Conservation (phyloP, 2,888 invertebrate genomes). For the Apocheima hispidaria region DNA sequence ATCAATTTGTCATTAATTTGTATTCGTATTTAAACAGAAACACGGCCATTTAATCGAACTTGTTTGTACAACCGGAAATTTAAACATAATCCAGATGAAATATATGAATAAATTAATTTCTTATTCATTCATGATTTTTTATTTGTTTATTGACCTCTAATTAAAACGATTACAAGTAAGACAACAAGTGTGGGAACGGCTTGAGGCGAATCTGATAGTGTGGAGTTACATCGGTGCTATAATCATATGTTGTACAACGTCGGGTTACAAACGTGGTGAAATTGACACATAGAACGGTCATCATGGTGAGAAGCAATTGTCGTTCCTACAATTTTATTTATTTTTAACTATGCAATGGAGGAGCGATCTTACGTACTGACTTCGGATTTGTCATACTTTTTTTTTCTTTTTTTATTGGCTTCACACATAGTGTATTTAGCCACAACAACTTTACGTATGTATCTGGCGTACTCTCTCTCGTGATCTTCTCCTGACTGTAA, state of each 20-base stretch:
- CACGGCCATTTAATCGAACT: background rate
- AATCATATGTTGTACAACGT: background rate
- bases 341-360: too few species aligned
- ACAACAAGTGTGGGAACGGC: slow-evolving; percentile 20
- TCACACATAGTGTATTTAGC: too few species aligned
- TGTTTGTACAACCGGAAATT: slow-evolving; percentile 4
- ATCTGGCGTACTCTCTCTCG: too few species aligned
- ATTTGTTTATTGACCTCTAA: slow-evolving; percentile 19
- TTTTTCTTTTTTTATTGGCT: too few species aligned
- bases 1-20: too few species aligned
- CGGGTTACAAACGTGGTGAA: background rate
- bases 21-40: too few species aligned
- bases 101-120: slow-evolving; percentile 20
- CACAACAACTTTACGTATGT: too few species aligned
- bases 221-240: background rate
- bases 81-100: slow-evolving; percentile 2
- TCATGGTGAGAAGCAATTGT: too few species aligned
- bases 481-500: too few species aligned
- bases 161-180: slow-evolving; percentile 13
- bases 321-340: too few species aligned
- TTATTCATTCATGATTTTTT: slow-evolving; percentile 12
- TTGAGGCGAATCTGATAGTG: slow-evolving; percentile 4
- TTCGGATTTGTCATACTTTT: too few species aligned
- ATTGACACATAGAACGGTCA: background rate
- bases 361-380: too few species aligned